phyloP scores from a whole-genome alignment of 2,888 invertebrate species.

The Xanthia togata region DNA sequence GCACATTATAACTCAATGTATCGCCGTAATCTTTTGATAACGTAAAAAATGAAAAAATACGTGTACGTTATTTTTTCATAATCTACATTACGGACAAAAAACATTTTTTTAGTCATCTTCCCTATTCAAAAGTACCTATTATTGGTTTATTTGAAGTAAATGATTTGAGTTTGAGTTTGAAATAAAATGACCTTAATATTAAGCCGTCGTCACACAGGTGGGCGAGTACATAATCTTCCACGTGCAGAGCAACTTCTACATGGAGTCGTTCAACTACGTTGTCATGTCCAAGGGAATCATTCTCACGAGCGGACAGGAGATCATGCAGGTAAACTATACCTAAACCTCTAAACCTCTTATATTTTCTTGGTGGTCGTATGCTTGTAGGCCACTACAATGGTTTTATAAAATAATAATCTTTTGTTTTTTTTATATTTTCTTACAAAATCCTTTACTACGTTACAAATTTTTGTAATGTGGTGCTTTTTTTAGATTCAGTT shows the following conservation, averaged over 20 bases:
- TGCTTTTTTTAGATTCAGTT: background rate
- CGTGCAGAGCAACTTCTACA: slow-evolving; percentile 96
- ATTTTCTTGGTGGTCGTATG: no score
- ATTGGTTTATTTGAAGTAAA: no score
- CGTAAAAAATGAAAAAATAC: no score
- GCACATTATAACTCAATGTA: no score
- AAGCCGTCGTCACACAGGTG: slow-evolving; percentile 89
- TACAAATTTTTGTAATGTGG: background rate
- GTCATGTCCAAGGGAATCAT: slow-evolving; percentile 98
- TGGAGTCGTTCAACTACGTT: slow-evolving; percentile 97
- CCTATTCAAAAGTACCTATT: no score
- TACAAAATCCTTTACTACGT: background rate
- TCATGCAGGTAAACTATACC: slow-evolving; percentile 93
- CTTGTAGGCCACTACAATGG: no score
- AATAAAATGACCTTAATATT: background rate
- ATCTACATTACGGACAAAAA: no score
- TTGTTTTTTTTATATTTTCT: background rate
- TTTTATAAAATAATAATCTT: background rate
- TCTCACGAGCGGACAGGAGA: slow-evolving; percentile 95
- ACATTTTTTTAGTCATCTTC: no score
- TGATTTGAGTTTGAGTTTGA: no score
- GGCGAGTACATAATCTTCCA: slow-evolving; percentile 98
- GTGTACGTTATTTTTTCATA: no score
- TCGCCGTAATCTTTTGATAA: no score
- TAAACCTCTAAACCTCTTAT: background rate